phyloP scores from a whole-genome alignment of 2,888 invertebrate species.

The Caenorhabditis sp. region DNA sequence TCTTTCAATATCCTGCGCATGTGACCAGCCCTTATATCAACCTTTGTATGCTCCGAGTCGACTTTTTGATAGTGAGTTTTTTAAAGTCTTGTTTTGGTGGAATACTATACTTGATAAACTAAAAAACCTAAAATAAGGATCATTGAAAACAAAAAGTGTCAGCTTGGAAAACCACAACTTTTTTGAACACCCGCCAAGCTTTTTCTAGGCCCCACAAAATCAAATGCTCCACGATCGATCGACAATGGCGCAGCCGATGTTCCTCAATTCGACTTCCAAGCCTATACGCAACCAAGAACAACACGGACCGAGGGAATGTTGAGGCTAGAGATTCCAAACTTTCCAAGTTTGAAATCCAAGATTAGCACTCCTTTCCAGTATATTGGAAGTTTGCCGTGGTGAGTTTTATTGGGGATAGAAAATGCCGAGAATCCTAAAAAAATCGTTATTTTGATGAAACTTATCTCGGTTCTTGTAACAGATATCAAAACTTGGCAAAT shows the following conservation, averaged over 20 bases:
- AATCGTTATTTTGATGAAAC: too few relatives aligned
- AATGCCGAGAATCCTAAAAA: neutral
- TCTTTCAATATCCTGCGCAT: slow-evolving; percentile 38
- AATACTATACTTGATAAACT: too few relatives aligned
- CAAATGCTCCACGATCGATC: slow-evolving; percentile 35
- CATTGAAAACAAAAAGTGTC: too few relatives aligned
- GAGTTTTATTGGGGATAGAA: slow-evolving; percentile 5
- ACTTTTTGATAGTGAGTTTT: slow-evolving; percentile 44
- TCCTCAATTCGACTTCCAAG: slow-evolving; percentile 44
- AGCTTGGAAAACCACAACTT: too few relatives aligned
- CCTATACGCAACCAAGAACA: slow-evolving; percentile 48
- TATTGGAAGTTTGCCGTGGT: slow-evolving; percentile 79
- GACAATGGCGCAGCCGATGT: slow-evolving; percentile 58
- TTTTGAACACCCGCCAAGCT: too few relatives aligned
- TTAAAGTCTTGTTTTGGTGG: too few relatives aligned
- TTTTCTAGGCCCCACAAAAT: slow-evolving; percentile 40
- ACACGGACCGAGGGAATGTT: slow-evolving; percentile 73
- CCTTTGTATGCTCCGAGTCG: slow-evolving; percentile 30
- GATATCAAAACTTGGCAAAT: too few relatives aligned
- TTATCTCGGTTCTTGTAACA: too few relatives aligned
- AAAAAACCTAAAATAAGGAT: neutral
- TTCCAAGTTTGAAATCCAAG: slow-evolving; percentile 72
- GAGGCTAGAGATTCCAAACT: slow-evolving; percentile 73
- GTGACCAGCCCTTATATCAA: slow-evolving; percentile 32
- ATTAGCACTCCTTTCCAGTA: slow-evolving; percentile 73